Evolutionary conservation across 2,113 vertebrate genomes (phyloP), one percentile per base, ranked within the genome.

Genomic region (Mesocricetus auratus): DNA sequence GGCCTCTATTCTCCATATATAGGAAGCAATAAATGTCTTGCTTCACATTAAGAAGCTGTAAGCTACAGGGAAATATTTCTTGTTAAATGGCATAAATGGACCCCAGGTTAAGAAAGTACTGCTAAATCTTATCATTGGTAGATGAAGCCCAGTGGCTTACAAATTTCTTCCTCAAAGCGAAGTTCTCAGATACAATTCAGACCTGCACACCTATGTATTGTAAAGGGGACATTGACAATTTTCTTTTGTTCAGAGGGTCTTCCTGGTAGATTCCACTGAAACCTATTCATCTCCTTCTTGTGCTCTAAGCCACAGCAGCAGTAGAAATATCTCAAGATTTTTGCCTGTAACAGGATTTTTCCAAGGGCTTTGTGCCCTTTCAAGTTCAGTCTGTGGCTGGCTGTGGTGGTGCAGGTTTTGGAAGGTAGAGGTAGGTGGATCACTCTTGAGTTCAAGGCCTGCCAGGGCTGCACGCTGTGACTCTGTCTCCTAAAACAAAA

Each of bases 11-110:
- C 3, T 92, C 89, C 21, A 69, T 75, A 69, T 74, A 74, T 62
- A 94, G 89, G 47, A 86, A 81, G n/a, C 33, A 86, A 62, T 74
- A 74, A 90, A 79, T 92, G 31, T 91, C 19, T 94, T 86, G 42
- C 7, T 94, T 58, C 75, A 92, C 74, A 92, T 92, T 74, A 90
- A 90, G 42, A 90, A 79, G 16, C 42, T 79, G 11, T 42, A 75
- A 85, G 50, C 78, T n/a, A 29, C 45, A 66, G 39, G 10, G 58
- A 85, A 50, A 19, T 85, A 12, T 91, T 64, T 90, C 26, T 50
- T 60, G 64, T 66, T 26, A 17, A 50, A 68, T 39, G 73, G 60
- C 16, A 73, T 68, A 88, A 83, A 75, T 8, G 71, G 91, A 56
- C 16, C 7, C 36, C 33, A n/a, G n/a, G 39, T 12, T 71, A 42